A percentile compares a stretch with the other conserved stretches of the same genome.
Evolutionary conservation across 2,113 vertebrate genomes (phyloP).

Genomic region (Chaetops frenatus): DNA sequence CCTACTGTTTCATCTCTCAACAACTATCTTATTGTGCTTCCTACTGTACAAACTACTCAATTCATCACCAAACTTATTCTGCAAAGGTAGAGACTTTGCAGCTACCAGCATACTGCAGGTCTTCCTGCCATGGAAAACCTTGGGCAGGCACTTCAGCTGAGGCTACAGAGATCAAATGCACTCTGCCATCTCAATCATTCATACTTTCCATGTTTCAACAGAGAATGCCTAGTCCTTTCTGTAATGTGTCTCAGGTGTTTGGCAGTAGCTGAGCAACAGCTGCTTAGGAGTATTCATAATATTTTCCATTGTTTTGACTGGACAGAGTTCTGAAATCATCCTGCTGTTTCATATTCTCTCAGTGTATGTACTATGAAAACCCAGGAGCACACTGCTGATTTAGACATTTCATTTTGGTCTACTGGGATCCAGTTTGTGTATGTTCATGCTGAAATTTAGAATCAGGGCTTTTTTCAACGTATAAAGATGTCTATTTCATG

Average conservation of each 20-base stretch:
- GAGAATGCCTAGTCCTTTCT: background rate
- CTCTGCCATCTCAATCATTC: background rate
- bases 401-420: background rate
- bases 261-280: constrained; percentile 5
- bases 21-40: background rate
- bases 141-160: background rate
- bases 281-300: background rate
- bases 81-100: background rate
- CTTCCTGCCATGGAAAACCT: background rate
- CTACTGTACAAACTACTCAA: background rate
- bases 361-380: background rate
- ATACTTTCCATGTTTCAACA: background rate
- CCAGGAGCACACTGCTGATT: background rate
- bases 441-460: background rate
- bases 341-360: background rate
- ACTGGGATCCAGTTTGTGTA: background rate
- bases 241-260: background rate
- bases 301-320: constrained; percentile 28
- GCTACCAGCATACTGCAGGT: background rate
- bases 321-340: background rate
- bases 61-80: background rate
- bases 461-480: background rate
- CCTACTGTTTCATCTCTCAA: background rate
- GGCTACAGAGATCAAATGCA: background rate
- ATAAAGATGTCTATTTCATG: background rate